Evolutionary conservation across 2,888 invertebrate genomes (phyloP).

Genomic region (Myopa tessellatipennis): DNA sequence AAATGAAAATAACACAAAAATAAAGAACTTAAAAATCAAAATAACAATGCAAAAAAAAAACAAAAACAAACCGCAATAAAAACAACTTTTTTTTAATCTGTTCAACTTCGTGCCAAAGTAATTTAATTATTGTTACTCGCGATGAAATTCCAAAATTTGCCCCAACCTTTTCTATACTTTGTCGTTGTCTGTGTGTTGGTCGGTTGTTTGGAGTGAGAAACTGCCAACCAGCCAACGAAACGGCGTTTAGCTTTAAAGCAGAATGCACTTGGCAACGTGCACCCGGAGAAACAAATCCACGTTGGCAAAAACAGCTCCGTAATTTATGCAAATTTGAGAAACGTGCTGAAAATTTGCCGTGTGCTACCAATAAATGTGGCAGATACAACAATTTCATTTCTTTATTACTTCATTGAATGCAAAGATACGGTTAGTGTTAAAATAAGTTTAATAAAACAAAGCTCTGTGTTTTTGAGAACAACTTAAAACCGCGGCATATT

Average conservation of each 20-base stretch:
- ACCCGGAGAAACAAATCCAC: neutral
- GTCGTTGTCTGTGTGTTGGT: neutral
- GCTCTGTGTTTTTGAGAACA: neutral
- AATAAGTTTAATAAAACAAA: neutral
- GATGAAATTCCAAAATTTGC: neutral
- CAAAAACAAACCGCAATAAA: neutral
- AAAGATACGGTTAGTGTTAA: neutral
- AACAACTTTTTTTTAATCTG: neutral
- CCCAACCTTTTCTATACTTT: neutral
- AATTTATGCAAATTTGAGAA: neutral
- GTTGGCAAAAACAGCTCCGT: neutral
- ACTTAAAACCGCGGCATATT: no score
- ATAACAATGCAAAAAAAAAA: neutral
- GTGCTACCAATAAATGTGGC: neutral
- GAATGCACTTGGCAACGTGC: neutral
- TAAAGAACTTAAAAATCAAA: no score
- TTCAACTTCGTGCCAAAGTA: conserved; percentile 11
- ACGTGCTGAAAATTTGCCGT: neutral
- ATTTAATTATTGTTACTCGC: conserved; percentile 8
- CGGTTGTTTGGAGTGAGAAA: neutral
- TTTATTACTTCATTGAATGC: neutral
- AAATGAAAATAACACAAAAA: no score
- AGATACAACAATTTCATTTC: neutral
- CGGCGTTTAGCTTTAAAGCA: neutral
- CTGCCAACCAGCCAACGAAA: neutral